A percentile compares a stretch with the other conserved stretches of the same genome.
phyloP scores from a whole-genome alignment of 1,140 invertebrate species.

The Mactra quadrangularis region DNA sequence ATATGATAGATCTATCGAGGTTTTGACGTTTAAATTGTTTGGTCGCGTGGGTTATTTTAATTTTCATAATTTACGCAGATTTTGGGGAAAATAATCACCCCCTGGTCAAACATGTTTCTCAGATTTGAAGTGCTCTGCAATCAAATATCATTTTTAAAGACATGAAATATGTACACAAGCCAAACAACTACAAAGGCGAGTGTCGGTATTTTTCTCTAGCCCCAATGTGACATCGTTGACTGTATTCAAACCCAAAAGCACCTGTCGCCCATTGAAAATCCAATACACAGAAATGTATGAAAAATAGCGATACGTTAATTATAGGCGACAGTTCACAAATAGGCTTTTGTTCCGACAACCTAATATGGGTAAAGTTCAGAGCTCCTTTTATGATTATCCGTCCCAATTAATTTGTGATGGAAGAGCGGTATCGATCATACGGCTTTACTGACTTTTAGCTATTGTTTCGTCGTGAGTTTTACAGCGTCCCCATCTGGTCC shows the following conservation, averaged over 20 bases:
- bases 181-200: conserved; percentile 4
- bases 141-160: background rate
- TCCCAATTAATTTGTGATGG: conserved; percentile 61
- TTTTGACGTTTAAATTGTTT: background rate
- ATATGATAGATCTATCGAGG: conserved; percentile 6
- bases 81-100: conserved; percentile 8
- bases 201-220: background rate
- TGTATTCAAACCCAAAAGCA: background rate
- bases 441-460: conserved; percentile 1
- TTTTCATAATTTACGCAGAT: conserved; percentile 11
- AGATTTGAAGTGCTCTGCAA: background rate
- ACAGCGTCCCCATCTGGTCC: conserved; percentile 40
- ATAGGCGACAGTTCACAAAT: conserved; percentile 42
- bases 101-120: conserved; percentile 45
- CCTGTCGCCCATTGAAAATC: conserved; percentile 22
- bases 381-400: conserved; percentile 31
- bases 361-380: conserved; percentile 28
- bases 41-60: conserved; percentile 45
- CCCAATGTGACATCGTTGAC: no score
- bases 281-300: background rate
- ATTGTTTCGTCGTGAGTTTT: conserved; percentile 27
- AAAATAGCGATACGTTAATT: conserved; percentile 24
- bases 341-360: conserved; percentile 8
- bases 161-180: conserved; percentile 1
- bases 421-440: conserved; percentile 11